Base-by-base conservation (phyloP, 2,797 vertebrate genomes). In the Thripadectes ignobilis region DNA sequence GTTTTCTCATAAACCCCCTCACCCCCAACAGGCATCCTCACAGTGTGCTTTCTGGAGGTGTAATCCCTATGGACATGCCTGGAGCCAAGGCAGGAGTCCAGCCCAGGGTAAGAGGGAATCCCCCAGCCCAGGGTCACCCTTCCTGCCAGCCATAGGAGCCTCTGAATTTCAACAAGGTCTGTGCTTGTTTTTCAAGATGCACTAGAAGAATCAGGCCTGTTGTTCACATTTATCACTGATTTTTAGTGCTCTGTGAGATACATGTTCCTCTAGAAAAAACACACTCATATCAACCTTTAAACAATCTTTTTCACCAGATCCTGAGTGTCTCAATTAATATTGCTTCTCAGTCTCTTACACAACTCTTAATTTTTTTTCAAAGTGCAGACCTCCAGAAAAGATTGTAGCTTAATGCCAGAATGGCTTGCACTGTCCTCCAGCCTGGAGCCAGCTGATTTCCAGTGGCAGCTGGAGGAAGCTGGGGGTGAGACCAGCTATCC, bases 1-100 rank as follows among this genome's bases (percentile, higher is more conserved):
- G 9, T 69, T 83, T 75, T 52, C 66, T 72, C 23, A 43, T 5
- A 75, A 88, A 13, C 7, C 8, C 15, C n/a, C n/a, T 19, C 55
- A 43, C 2, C 14, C 41, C 39, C 26, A 11, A 11, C 8, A 76
- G 63, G 55, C 75, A 24, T 23, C 27, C 38, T 66, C 20, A 4
- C 19, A 75, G 62, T 1, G 0, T 14, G 26, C 19, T 32, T 68
- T 39, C 1, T 1, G 57, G n/a, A 54, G 43, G n/a, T 38, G 29
- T 79, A 77, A 84, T 21, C 59, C 59, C 63, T 36, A 8, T 0
- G 2, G 55, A 48, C 27, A 65, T 62, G 20, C 6, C 72, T 77
- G 57, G 12, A 58, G 23, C 8, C 32, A 48, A 19, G 49, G 8
- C 0, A 1, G 7, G 12, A 85, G 14, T 29, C n/a, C 45, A 61